These are phyloP conservation scores for Morpho achilles DNA, from an alignment of 2,888 invertebrate genomes.

Conservation along the genomic window DNA sequence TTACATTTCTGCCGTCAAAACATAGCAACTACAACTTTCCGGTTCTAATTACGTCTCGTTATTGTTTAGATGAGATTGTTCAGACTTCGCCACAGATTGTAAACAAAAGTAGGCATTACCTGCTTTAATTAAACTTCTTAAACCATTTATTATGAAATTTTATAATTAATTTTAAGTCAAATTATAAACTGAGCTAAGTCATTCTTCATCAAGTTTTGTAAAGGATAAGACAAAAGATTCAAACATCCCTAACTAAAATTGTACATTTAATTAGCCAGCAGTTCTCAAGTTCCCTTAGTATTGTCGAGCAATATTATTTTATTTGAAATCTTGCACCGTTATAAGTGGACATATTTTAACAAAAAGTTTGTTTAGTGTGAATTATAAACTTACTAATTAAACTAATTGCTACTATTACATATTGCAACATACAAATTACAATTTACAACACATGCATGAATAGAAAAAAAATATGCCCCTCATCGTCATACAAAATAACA, in stretches of 20 bases:
- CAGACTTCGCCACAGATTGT: conserved; percentile 29
- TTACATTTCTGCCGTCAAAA: conserved; percentile 56
- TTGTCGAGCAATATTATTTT: conserved; percentile 3
- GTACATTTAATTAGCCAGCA: conserved; percentile 17
- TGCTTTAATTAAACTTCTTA: conserved; percentile 35
- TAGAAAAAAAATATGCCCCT: too few relatives aligned
- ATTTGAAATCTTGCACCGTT: neutral
- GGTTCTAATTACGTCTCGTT: conserved; percentile 23
- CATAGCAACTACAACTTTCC: conserved; percentile 33
- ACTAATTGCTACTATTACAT: too few relatives aligned
- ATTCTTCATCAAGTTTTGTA: conserved; percentile 28
- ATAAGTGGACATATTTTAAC: neutral
- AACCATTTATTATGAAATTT: conserved; percentile 35
- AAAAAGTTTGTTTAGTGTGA: too few relatives aligned
- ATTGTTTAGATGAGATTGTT: conserved; percentile 31
- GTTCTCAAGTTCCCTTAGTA: conserved; percentile 10
- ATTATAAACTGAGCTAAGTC: conserved; percentile 33
- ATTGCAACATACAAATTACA: too few relatives aligned
- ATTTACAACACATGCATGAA: too few relatives aligned
- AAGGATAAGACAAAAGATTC: conserved; percentile 25
- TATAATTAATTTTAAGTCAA: conserved; percentile 33
- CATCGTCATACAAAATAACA: too few relatives aligned
- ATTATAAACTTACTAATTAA: too few relatives aligned
- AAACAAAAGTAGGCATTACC: conserved; percentile 31
- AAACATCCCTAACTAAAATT: conserved; percentile 11